Evolutionary conservation across 2,113 vertebrate genomes (phyloP).

Genomic region (Heptranchias perlo): DNA sequence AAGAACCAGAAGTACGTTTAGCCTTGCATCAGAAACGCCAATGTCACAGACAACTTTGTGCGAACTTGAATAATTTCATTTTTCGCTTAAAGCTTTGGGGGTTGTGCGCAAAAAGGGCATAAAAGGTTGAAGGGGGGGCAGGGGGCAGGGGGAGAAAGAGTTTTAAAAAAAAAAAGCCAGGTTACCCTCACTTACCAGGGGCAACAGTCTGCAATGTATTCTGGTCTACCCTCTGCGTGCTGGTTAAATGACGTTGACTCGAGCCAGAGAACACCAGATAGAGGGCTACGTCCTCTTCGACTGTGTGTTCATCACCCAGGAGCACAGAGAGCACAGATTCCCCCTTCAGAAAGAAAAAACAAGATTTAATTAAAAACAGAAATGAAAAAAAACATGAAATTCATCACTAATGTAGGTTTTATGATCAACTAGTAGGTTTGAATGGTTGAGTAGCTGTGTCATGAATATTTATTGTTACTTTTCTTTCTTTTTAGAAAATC

Average conservation of each 20-base stretch:
- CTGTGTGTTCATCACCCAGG: slow-evolving; percentile 69
- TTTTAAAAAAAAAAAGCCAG: neutral
- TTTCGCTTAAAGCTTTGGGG: no score
- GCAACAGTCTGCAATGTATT: slow-evolving; percentile 80
- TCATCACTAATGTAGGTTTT: neutral
- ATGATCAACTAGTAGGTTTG: neutral
- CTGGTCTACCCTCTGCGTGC: slow-evolving; percentile 71
- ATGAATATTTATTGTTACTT: neutral
- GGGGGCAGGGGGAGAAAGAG: no score
- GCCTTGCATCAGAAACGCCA: neutral
- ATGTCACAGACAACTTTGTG: neutral
- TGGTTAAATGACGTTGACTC: slow-evolving; percentile 79
- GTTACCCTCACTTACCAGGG: slow-evolving; percentile 63
- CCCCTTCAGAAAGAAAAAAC: slow-evolving; percentile 60
- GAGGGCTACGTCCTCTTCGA: slow-evolving; percentile 75
- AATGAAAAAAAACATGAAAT: neutral
- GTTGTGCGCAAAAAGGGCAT: no score
- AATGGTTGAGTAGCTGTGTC: neutral
- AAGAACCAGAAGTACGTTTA: neutral
- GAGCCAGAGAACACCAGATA: slow-evolving; percentile 87
- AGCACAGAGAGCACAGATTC: slow-evolving; percentile 79
- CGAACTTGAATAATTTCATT: neutral
- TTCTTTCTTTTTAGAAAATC: neutral
- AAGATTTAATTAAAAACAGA: neutral
- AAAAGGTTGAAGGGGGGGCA: no score